Conservation (phyloP, 2,113 vertebrate genomes). For the Sebastes fasciatus region DNA sequence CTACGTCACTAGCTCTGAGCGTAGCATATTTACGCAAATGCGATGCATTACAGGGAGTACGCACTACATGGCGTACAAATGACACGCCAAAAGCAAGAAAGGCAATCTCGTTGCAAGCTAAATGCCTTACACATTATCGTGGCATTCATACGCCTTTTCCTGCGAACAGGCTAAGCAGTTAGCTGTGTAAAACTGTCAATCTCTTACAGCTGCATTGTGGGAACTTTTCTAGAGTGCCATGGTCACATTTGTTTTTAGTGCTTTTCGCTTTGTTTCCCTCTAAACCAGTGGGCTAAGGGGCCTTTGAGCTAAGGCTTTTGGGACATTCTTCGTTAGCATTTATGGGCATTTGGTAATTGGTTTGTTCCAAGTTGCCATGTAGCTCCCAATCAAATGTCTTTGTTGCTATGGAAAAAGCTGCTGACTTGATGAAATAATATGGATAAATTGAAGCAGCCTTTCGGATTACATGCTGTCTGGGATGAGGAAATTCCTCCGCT, state of each 20-base stretch:
- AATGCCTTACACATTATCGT: too few relatives aligned
- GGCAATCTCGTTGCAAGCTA: too few relatives aligned
- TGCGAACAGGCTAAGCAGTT: too few relatives aligned
- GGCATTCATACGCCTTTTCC: too few relatives aligned
- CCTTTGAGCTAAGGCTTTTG: neutral
- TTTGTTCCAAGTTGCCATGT: constrained; percentile 1
- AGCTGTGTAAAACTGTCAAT: neutral
- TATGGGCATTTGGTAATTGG: constrained; percentile 2
- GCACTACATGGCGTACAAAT: too few relatives aligned
- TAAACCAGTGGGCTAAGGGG: neutral
- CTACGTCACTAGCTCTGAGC: too few relatives aligned
- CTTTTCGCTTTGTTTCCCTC: neutral
- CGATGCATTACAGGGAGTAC: too few relatives aligned
- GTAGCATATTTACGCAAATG: too few relatives aligned
- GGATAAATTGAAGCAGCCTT: constrained; percentile 21
- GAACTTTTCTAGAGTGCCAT: neutral
- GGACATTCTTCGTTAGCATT: neutral
- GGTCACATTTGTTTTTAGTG: neutral
- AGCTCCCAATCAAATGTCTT: neutral
- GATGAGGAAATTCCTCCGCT: constrained; percentile 40
- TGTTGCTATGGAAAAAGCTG: constrained; percentile 19
- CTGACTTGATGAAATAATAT: neutral
- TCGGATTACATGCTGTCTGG: constrained; percentile 51
- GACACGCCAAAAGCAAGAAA: too few relatives aligned
- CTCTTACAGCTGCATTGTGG: constrained; percentile 7